These are phyloP conservation scores for Emmelina monodactyla DNA, from an alignment of 2,888 invertebrate species.

Conservation along the genomic window DNA sequence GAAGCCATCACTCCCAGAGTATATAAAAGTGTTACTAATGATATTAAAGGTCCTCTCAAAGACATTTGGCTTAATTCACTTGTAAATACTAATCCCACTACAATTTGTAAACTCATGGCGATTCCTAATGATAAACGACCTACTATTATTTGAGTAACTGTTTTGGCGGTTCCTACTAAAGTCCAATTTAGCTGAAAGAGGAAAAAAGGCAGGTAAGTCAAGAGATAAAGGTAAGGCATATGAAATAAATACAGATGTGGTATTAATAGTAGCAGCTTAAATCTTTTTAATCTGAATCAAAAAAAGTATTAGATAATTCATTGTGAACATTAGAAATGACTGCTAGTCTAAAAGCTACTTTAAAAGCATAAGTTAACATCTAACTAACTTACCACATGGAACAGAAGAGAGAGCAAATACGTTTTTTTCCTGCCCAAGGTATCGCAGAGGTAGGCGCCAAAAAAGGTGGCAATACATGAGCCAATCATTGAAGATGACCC, in stretches of 20 bases:
- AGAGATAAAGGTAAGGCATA: no score
- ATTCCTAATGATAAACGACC: constrained; percentile 59
- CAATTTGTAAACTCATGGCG: constrained; percentile 46
- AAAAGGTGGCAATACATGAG: constrained; percentile 15
- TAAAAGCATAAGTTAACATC: no score
- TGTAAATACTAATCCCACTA: constrained; percentile 53
- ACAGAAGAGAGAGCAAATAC: constrained; percentile 18
- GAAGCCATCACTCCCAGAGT: constrained; percentile 22
- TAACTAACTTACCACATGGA: constrained; percentile 19
- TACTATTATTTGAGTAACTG: constrained; percentile 26
- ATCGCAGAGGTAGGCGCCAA: constrained; percentile 20
- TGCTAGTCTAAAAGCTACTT: no score
- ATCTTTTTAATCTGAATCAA: no score
- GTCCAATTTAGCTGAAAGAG: constrained; percentile 26
- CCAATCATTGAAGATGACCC: constrained; percentile 25
- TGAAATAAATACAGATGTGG: no score
- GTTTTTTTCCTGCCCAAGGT: constrained; percentile 24
- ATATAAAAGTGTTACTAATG: constrained; percentile 15
- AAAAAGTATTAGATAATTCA: no score
- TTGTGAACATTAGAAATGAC: no score
- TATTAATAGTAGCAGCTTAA: no score
- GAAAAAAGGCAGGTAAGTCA: no score
- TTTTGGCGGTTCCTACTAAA: constrained; percentile 21
- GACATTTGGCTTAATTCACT: constrained; percentile 47
- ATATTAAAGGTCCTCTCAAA: constrained; percentile 19